Percentiles rank a stretch among this genome's conserved stretches.
Evolutionary conservation across 2,113 vertebrate species (phyloP).

Genomic region (Zootoca vivipara): DNA sequence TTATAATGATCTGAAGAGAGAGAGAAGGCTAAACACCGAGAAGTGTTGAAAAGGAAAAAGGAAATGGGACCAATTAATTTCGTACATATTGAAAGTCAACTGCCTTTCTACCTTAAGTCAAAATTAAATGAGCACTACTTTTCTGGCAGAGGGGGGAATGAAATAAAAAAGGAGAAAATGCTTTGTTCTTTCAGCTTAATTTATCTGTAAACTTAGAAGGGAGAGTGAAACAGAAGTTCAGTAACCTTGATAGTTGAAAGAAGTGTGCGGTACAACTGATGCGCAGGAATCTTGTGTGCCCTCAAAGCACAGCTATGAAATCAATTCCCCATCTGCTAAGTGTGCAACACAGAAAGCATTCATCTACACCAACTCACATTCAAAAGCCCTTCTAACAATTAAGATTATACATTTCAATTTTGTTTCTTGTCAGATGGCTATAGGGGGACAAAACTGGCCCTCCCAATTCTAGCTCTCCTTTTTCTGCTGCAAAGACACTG

Average conservation of each 20-base stretch:
- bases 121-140: constrained; percentile 70
- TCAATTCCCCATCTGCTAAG: constrained; percentile 43
- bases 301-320: constrained; percentile 54
- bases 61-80: constrained; percentile 61
- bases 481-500: not conserved
- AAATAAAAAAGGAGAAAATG: constrained; percentile 21
- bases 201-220: constrained; percentile 68
- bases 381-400: constrained; percentile 8
- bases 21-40: not conserved
- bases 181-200: constrained; percentile 70
- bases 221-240: constrained; percentile 64
- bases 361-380: not conserved
- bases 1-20: constrained; percentile 30
- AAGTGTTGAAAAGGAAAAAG: not conserved
- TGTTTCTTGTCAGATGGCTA: not conserved
- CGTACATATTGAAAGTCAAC: constrained; percentile 65
- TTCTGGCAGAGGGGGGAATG: constrained; percentile 23
- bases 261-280: constrained; percentile 42
- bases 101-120: constrained; percentile 67
- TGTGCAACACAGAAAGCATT: not conserved
- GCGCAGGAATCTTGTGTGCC: constrained; percentile 18
- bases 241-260: constrained; percentile 65
- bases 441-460: not conserved
- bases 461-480: not conserved
- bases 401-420: constrained; percentile 5